These are phyloP conservation scores for Monochamus alternatus DNA, from an alignment of 2,888 invertebrate genomes.

Conservation along the genomic window DNA sequence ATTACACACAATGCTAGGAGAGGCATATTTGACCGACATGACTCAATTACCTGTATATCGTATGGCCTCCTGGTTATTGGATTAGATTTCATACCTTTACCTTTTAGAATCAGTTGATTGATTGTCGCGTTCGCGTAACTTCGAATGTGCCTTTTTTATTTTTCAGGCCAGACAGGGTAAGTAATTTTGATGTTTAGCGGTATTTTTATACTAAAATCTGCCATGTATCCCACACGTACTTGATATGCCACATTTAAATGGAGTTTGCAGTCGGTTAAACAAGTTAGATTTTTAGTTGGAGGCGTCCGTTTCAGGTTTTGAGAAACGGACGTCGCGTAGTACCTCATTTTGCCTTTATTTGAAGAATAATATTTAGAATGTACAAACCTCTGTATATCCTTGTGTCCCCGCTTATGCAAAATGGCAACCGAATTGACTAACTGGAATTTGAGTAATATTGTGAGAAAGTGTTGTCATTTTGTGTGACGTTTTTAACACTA, in stretches of 20 bases:
- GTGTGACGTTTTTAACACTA: slow-evolving; percentile 45
- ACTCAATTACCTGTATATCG: slow-evolving; percentile 52
- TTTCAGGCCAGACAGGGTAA: slow-evolving; percentile 39
- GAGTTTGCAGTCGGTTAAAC: slow-evolving; percentile 67
- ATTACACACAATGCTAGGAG: slow-evolving; percentile 2
- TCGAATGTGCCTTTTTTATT: slow-evolving; percentile 19
- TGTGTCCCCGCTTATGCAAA: slow-evolving; percentile 41
- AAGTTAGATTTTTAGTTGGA: slow-evolving; percentile 56
- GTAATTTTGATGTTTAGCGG: slow-evolving; percentile 26
- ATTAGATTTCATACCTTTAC: slow-evolving; percentile 43
- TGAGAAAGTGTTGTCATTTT: slow-evolving; percentile 49
- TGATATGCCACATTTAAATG: slow-evolving; percentile 67
- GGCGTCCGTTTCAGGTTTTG: slow-evolving; percentile 40
- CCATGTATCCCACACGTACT: slow-evolving; percentile 59
- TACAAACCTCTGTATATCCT: slow-evolving; percentile 37
- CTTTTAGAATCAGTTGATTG: neutral
- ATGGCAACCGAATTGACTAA: slow-evolving; percentile 38
- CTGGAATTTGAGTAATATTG: slow-evolving; percentile 23
- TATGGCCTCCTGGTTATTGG: slow-evolving; percentile 56
- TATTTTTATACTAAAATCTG: slow-evolving; percentile 16
- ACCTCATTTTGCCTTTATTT: slow-evolving; percentile 37
- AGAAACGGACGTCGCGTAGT: slow-evolving; percentile 45
- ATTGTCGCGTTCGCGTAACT: neutral
- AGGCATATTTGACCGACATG: slow-evolving; percentile 44
- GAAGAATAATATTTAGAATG: slow-evolving; percentile 23